Evolutionary conservation across 1,140 invertebrate species (phyloP).

Genomic region (Proctacanthus coquilletti): DNA sequence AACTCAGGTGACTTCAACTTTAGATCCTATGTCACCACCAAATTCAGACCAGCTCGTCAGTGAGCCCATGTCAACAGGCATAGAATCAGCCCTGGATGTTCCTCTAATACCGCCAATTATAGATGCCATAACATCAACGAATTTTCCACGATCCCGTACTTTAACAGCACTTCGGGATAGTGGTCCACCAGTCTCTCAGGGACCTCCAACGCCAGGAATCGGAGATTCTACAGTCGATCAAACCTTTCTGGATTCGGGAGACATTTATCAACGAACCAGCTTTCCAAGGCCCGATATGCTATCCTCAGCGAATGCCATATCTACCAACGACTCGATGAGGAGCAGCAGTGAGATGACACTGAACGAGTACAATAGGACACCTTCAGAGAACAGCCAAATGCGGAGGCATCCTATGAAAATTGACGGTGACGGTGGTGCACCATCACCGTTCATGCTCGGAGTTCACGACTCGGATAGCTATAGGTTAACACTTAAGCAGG

Average conservation of each 20-base stretch:
- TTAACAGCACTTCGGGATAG: neutral
- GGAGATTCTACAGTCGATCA: neutral
- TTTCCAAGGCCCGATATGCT: neutral
- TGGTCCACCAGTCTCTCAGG: too few species aligned
- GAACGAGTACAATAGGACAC: conserved; percentile 23
- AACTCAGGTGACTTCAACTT: conserved; percentile 18
- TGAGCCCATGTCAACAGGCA: conserved; percentile 7
- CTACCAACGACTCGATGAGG: too few species aligned
- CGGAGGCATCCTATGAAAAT: conserved; percentile 21
- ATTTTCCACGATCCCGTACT: neutral
- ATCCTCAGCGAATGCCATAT: too few species aligned
- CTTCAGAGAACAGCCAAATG: conserved; percentile 15
- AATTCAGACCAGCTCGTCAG: conserved; percentile 7
- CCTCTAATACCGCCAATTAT: conserved; percentile 9
- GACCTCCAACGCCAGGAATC: too few species aligned
- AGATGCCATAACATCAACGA: conserved; percentile 1
- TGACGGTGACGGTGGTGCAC: conserved; percentile 12
- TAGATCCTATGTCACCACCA: conserved; percentile 13
- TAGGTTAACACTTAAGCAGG: conserved; percentile 27
- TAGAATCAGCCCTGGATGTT: conserved; percentile 5
- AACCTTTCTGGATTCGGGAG: neutral
- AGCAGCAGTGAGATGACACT: conserved; percentile 26
- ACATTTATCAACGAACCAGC: conserved; percentile 3
- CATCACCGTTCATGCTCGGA: neutral
- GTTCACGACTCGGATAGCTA: conserved; percentile 13